A percentile compares a stretch with the other conserved stretches of the same genome.
Conservation (phyloP, 1,140 invertebrate genomes). For the Cheumatopsyche charites region DNA sequence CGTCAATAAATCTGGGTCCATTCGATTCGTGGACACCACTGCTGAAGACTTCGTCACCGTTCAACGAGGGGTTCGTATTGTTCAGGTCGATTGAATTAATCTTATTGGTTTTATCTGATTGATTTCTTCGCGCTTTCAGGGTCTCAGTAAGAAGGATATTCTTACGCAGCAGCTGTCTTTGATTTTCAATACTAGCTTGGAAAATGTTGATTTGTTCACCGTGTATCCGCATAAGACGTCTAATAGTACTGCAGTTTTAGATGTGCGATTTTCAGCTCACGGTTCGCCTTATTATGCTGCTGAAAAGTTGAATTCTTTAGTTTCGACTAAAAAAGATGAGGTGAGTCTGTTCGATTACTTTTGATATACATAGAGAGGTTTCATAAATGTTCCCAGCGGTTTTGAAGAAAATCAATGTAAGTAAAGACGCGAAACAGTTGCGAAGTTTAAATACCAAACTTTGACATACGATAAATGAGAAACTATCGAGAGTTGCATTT, state of each 20-base stretch:
- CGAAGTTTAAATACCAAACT: too few relatives aligned
- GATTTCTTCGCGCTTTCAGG: conserved; percentile 54
- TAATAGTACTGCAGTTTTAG: conserved; percentile 63
- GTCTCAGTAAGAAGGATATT: conserved; percentile 75
- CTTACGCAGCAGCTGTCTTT: conserved; percentile 71
- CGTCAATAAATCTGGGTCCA: conserved; percentile 87
- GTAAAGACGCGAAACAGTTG: too few relatives aligned
- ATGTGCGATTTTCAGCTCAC: conserved; percentile 90
- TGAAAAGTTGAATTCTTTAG: conserved; percentile 82
- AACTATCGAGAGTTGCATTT: too few relatives aligned
- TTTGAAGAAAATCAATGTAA: too few relatives aligned
- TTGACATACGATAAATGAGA: too few relatives aligned
- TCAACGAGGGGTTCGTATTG: conserved; percentile 59
- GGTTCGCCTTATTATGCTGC: conserved; percentile 88
- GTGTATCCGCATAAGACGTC: conserved; percentile 69
- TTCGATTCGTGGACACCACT: conserved; percentile 79
- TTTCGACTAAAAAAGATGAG: conserved; percentile 69
- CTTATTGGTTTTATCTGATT: not conserved
- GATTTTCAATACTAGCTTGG: conserved; percentile 75
- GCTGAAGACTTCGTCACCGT: conserved; percentile 83
- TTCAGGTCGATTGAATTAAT: not conserved
- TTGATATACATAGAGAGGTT: too few relatives aligned
- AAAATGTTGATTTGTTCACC: conserved; percentile 93
- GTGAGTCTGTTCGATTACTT: conserved; percentile 57
- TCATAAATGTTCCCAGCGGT: too few relatives aligned